Evolutionary conservation across 1,140 invertebrate genomes (phyloP).

Genomic region (Zaprionus ornatus): DNA sequence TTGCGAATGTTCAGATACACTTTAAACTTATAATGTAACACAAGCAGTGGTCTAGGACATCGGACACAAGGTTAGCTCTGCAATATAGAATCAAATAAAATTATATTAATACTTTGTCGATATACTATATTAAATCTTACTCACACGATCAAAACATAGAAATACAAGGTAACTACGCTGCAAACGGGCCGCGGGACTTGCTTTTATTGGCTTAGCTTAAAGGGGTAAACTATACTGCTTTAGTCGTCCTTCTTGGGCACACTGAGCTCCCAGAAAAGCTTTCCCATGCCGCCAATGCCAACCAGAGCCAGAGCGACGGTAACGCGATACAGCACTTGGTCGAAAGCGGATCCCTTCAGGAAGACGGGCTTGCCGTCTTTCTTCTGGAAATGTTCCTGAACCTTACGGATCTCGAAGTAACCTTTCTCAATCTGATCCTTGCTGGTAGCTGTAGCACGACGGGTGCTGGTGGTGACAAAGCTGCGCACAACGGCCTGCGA

Average conservation of each 20-base stretch:
- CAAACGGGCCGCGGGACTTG: conserved; percentile 50
- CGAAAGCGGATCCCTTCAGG: conserved; percentile 86
- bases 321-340: conserved; percentile 85
- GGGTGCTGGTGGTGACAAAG: conserved; percentile 63
- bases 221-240: conserved; percentile 34
- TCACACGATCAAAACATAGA: conserved; percentile 67
- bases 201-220: conserved; percentile 55
- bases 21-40: conserved; percentile 59
- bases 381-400: conserved; percentile 85
- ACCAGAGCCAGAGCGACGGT: conserved; percentile 84
- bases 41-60: conserved; percentile 48
- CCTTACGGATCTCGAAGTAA: conserved; percentile 80
- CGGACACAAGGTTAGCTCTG: conserved; percentile 43
- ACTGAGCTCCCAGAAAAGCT: conserved; percentile 79
- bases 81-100: conserved; percentile 11
- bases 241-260: conserved; percentile 69
- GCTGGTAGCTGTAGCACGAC: conserved; percentile 56
- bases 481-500: conserved; percentile 75
- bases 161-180: conserved; percentile 72
- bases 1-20: conserved; percentile 73
- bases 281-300: conserved; percentile 83
- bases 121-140: conserved; percentile 4
- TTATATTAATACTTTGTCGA: background rate
- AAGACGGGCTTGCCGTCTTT: conserved; percentile 86
- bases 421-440: conserved; percentile 76